These are phyloP conservation scores for Acanthochromis polyacanthus DNA, from an alignment of 2,113 vertebrate genomes.

Conservation along the genomic window DNA sequence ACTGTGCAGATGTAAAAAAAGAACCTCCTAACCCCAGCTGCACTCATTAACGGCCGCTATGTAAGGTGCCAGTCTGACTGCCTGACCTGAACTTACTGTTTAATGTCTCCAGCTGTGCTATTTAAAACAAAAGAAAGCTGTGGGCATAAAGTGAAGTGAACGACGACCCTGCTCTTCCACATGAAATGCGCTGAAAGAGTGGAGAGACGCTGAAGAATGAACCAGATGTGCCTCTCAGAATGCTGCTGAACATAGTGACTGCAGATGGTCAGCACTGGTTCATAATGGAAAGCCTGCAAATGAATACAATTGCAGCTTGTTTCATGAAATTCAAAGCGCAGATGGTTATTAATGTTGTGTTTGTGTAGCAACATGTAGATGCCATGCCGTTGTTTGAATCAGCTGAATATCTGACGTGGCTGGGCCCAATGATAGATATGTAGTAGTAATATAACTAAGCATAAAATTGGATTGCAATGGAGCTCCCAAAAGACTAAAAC, in stretches of 20 bases:
- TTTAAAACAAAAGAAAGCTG: neutral
- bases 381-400: neutral
- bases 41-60: conserved; percentile 4
- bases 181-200: neutral
- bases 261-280: neutral
- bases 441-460: neutral
- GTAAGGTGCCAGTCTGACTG: conserved; percentile 17
- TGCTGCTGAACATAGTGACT: neutral
- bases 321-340: conserved; percentile 8
- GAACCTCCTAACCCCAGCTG: conserved; percentile 6
- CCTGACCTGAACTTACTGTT: conserved; percentile 52
- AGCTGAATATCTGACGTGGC: neutral
- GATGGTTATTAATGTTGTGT: too few relatives aligned
- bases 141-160: conserved; percentile 33
- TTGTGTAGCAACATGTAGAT: neutral
- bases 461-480: too few relatives aligned
- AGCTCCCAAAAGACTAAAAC: too few relatives aligned
- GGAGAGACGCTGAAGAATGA: conserved; percentile 24
- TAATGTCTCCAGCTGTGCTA: conserved; percentile 54
- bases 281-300: too few relatives aligned
- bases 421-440: neutral
- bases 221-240: conserved; percentile 38
- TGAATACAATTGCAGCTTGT: neutral
- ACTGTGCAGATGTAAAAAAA: conserved; percentile 6
- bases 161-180: conserved; percentile 21